Evolutionary conservation across 2,113 vertebrate genomes (phyloP).

Genomic region (Mesembrinibis cayennensis): DNA sequence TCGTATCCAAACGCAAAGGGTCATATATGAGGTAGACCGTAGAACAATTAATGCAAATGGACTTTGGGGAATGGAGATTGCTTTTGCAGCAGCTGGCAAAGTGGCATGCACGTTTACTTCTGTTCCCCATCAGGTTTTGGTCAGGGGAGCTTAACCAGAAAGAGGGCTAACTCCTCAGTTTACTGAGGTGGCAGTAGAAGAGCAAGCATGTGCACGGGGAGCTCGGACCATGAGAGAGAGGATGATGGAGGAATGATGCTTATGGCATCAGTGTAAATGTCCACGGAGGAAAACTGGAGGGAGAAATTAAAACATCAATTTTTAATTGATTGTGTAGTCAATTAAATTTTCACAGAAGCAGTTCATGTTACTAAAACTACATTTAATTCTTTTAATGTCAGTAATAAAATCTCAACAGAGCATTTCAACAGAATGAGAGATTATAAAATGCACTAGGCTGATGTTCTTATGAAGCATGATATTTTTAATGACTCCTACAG

Average conservation of each 20-base stretch:
- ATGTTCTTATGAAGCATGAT: not conserved
- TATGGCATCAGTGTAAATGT: not conserved
- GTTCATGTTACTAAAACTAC: not conserved
- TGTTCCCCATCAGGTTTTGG: not conserved
- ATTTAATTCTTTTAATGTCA: conserved; percentile 10
- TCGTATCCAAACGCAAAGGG: fast-evolving
- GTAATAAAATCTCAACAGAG: conserved; percentile 5
- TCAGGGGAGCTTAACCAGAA: not conserved
- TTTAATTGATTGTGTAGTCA: not conserved
- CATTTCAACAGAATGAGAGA: not conserved
- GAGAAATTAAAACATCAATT: not conserved
- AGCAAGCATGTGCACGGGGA: not conserved
- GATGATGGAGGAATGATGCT: not conserved
- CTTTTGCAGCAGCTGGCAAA: not conserved
- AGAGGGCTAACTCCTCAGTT: not conserved
- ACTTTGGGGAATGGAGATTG: not conserved
- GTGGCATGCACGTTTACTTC: fast-evolving
- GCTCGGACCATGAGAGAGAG: not conserved
- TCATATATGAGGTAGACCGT: not conserved
- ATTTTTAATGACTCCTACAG: not conserved
- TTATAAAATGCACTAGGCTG: not conserved
- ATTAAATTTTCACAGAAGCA: conserved; percentile 16
- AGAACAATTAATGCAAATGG: not conserved
- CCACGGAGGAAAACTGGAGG: not conserved
- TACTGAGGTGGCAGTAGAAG: not conserved